A percentile compares a stretch with the other conserved stretches of the same genome.
These are phyloP conservation scores for Oreochromis tanganicae DNA, from an alignment of 2,113 vertebrate species.

Conservation along the genomic window DNA sequence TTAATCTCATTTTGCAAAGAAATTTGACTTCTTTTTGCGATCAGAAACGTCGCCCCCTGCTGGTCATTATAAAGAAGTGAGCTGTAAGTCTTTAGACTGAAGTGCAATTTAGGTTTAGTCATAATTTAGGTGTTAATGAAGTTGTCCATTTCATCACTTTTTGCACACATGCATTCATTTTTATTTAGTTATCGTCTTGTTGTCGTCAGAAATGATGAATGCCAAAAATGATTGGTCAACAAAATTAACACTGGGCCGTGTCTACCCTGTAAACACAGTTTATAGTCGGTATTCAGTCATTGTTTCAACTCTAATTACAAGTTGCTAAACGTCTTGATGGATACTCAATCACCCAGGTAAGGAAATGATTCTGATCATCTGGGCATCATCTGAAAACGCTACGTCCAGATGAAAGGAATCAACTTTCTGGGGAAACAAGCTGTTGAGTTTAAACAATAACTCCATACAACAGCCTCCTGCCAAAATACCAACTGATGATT, in stretches of 20 bases:
- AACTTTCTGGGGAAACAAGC: background rate
- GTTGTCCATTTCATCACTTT: background rate
- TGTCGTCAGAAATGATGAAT: background rate
- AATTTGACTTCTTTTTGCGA: background rate
- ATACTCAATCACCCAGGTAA: background rate
- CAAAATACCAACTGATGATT: background rate
- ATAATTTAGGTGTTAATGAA: background rate
- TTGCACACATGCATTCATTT: background rate
- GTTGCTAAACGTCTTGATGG: background rate
- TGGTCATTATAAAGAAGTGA: background rate
- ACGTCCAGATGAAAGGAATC: background rate
- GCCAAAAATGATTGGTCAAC: background rate
- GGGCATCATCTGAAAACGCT: background rate
- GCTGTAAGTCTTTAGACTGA: background rate
- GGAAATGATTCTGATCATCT: background rate
- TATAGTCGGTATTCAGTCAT: background rate
- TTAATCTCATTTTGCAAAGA: fast-evolving
- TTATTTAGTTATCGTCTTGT: background rate
- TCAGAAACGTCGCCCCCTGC: fast-evolving
- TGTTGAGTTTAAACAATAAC: background rate
- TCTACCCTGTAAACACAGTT: background rate
- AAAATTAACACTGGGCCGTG: background rate
- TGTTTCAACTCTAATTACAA: background rate
- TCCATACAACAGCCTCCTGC: background rate
- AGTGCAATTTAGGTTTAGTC: background rate